These are phyloP conservation scores for Dryadula phaetusa DNA, from an alignment of 2,888 invertebrate genomes.

Conservation along the genomic window DNA sequence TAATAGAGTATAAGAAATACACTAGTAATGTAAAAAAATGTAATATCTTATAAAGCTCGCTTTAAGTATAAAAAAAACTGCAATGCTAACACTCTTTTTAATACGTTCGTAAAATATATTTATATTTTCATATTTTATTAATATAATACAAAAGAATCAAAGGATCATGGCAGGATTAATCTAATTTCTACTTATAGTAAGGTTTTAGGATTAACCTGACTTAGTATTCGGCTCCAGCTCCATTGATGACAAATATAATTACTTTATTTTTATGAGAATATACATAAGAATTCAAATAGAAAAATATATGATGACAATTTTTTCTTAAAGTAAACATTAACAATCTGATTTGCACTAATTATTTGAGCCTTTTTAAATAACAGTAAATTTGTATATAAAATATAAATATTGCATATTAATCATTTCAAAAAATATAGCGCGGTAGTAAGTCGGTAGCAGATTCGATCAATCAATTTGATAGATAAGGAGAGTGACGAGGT, in stretches of 20 bases:
- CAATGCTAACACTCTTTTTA: neutral
- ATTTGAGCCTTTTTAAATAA: too few relatives aligned
- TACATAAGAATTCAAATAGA: neutral
- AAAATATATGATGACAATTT: too few relatives aligned
- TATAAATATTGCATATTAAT: neutral
- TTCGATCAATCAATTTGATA: slow-evolving; percentile 21
- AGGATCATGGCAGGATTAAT: neutral
- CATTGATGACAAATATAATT: neutral
- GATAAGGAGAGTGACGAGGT: slow-evolving; percentile 27
- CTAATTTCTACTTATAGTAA: neutral
- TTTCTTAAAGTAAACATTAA: too few relatives aligned
- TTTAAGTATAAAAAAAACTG: neutral
- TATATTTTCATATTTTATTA: neutral
- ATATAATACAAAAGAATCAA: neutral
- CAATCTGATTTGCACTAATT: too few relatives aligned
- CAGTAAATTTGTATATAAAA: neutral
- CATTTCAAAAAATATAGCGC: neutral
- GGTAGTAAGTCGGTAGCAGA: slow-evolving; percentile 10
- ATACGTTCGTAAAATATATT: neutral
- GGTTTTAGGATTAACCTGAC: neutral
- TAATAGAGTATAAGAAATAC: too few relatives aligned
- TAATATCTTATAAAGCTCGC: too few relatives aligned
- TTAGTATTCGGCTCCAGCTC: neutral
- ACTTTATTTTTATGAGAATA: neutral
- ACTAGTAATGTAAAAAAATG: too few relatives aligned